Evolutionary conservation across 2,888 invertebrate species (phyloP), one percentile per base, ranked within the genome.

Genomic region (Cheilosia urbana): DNA sequence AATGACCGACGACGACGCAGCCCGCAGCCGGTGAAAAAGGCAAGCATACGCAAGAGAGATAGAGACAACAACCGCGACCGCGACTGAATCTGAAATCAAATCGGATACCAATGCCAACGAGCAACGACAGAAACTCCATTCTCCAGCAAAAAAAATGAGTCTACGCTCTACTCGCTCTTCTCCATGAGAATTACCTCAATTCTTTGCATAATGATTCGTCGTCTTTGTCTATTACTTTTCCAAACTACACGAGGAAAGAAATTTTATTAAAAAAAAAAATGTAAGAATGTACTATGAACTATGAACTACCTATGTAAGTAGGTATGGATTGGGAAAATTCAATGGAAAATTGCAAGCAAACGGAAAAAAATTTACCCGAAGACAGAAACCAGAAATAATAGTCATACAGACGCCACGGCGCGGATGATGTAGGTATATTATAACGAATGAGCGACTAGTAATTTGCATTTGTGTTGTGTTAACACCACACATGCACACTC

Each of bases 1-100:
- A 58, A 47, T 47, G 30, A 72, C 45, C 11, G n/a, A 49, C 40
- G 34, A 60, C 47, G 73, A 37, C 84, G 80, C 75, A 84, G 69
- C 84, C 84, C 84, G 80, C 75, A 84, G 69, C 84, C 84, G 84
- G 84, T 80, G 47, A 76, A 79, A 60, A 45, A 68, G n/a, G 55
- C 30, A 37, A 63, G n/a, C 21, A 4, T 2, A 4, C 24, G 13
- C 27, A 63, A 66, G 51, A 65, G 53, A 37, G 69, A 80, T 65
- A 84, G 75, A 71, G 75, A 80, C 69, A 58, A 66, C 57, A 42
- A 53, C 42, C 63, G 34, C 45, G 4, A 62, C 21, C n/a, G n/a
- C n/a, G n/a, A n/a, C n/a, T n/a, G n/a, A n/a, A n/a, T n/a, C n/a
- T 15, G 24, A 34, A 40, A 42, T 11, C 21, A 51, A 66, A 83